These are phyloP conservation scores for Agonopterix alstromeriana DNA, from an alignment of 2,888 invertebrate species.

Conservation along the genomic window DNA sequence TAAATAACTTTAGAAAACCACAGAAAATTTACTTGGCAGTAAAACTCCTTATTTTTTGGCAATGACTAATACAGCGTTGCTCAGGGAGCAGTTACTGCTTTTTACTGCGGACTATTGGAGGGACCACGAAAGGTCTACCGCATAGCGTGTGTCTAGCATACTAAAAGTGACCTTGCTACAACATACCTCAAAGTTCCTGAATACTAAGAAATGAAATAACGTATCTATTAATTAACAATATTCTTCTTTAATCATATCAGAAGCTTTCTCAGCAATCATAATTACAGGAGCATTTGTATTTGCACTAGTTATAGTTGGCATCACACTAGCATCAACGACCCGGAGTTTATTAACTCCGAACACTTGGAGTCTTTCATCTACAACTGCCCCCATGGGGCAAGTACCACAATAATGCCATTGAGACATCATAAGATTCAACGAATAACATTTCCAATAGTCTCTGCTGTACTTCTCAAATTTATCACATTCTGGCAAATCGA, in stretches of 20 bases:
- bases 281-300: constrained; percentile 85
- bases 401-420: constrained; percentile 68
- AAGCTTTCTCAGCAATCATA: constrained; percentile 83
- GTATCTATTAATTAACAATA: not conserved
- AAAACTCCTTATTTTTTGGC: no score
- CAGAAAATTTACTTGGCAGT: no score
- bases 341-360: constrained; percentile 79
- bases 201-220: no score
- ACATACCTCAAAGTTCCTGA: no score
- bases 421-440: constrained; percentile 65
- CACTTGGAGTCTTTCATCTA: constrained; percentile 78
- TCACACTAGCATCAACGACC: constrained; percentile 85
- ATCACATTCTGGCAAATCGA: constrained; percentile 24
- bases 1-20: no score
- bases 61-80: no score
- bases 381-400: constrained; percentile 67
- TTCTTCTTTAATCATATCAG: constrained; percentile 18
- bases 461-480: constrained; percentile 19
- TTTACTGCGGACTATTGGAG: no score
- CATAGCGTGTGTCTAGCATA: no score
- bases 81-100: no score
- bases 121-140: no score
- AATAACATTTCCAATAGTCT: constrained; percentile 42
- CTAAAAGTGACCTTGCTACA: no score
- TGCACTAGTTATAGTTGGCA: constrained; percentile 83